phyloP scores from a whole-genome alignment of 2,797 vertebrate species.

The Scyliorhinus canicula region DNA sequence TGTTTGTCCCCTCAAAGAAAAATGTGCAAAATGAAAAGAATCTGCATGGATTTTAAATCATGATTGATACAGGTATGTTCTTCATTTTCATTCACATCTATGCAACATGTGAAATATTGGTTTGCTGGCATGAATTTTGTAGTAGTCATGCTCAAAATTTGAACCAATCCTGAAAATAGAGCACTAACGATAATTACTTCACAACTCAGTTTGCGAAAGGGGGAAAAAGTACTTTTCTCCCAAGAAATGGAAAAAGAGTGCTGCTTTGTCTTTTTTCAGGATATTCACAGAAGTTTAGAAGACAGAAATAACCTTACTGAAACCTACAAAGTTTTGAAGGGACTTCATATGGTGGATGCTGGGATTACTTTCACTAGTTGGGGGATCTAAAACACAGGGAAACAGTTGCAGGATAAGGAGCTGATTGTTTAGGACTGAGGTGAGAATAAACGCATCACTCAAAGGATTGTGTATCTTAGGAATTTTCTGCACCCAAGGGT shows the following conservation, averaged over 20 bases:
- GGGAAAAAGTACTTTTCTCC: neutral
- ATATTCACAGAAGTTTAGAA: too few species aligned
- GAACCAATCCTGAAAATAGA: neutral
- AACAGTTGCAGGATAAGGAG: too few species aligned
- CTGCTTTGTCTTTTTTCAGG: neutral
- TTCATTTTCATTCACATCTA: neutral
- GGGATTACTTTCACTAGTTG: too few species aligned
- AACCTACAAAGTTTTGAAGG: too few species aligned
- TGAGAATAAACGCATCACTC: too few species aligned
- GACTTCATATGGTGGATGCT: too few species aligned
- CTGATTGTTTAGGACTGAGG: too few species aligned
- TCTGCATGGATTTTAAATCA: neutral
- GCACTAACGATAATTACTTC: neutral
- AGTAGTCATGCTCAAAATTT: neutral
- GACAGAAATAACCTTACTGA: too few species aligned
- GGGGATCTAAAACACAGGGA: too few species aligned
- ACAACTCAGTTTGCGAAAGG: neutral
- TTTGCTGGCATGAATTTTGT: neutral
- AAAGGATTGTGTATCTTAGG: too few species aligned
- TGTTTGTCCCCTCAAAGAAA: neutral
- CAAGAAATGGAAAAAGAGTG: neutral
- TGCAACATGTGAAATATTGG: neutral
- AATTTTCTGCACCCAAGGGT: too few species aligned
- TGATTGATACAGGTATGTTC: neutral
- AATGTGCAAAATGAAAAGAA: neutral